Conservation (phyloP, 2,888 invertebrate genomes). For the Teleiodes luculella region DNA sequence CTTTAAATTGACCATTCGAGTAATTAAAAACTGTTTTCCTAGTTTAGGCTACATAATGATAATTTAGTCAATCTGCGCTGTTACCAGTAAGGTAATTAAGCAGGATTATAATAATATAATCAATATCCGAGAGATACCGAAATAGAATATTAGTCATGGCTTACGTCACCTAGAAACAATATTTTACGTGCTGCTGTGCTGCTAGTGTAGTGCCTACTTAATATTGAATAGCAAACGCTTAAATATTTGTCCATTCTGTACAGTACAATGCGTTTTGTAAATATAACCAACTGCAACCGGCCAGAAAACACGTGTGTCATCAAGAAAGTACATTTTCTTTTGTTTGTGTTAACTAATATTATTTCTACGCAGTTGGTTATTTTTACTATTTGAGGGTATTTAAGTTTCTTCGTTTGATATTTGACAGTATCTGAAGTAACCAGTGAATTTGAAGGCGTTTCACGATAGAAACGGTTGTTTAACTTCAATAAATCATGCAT, state of each 20-base stretch:
- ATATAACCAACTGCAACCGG: not conserved
- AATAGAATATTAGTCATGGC: not conserved
- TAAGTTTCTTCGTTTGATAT: not conserved
- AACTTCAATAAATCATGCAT: conserved; percentile 2
- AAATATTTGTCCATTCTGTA: not conserved
- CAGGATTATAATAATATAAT: no score
- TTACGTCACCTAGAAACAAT: not conserved
- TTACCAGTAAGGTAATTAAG: no score
- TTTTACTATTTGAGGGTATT: not conserved
- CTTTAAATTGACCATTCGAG: not conserved
- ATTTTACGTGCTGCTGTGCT: no score
- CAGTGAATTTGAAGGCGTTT: not conserved
- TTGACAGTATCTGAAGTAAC: not conserved
- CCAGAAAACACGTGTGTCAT: not conserved
- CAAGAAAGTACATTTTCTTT: not conserved
- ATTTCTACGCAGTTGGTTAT: not conserved
- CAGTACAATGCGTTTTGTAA: not conserved
- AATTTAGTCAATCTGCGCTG: no score
- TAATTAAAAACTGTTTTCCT: no score
- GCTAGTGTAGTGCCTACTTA: not conserved
- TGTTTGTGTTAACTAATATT: not conserved
- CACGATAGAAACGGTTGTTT: not conserved
- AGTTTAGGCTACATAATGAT: no score
- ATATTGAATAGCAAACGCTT: not conserved
- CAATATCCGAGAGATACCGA: not conserved